A percentile compares a stretch with the other conserved stretches of the same genome.
These are phyloP conservation scores for Ashinkailepas kermadecensis DNA, from an alignment of 2,888 invertebrate genomes.

Conservation along the genomic window DNA sequence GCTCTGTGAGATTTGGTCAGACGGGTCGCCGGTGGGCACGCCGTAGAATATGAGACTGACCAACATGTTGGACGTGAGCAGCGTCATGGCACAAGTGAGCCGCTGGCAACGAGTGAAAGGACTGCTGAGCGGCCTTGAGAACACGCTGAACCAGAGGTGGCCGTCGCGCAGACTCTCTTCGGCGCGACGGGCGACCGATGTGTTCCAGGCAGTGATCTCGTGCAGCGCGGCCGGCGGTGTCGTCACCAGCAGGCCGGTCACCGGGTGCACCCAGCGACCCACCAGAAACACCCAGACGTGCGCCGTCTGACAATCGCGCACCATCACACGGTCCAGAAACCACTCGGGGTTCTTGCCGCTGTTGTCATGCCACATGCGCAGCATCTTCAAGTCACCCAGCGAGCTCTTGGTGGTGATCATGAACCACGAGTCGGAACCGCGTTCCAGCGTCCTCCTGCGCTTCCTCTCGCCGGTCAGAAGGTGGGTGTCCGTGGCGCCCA, in stretches of 20 bases:
- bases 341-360: slow-evolving; percentile 42
- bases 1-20: slow-evolving; percentile 18
- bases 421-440: slow-evolving; percentile 27
- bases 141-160: slow-evolving; percentile 49
- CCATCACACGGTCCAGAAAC: slow-evolving; percentile 44
- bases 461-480: slow-evolving; percentile 40
- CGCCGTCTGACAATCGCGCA: slow-evolving; percentile 46
- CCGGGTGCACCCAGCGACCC: slow-evolving; percentile 42
- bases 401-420: slow-evolving; percentile 37
- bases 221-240: slow-evolving; percentile 45
- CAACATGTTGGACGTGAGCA: slow-evolving; percentile 46
- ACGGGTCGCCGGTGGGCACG: slow-evolving; percentile 35
- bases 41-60: slow-evolving; percentile 48
- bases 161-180: slow-evolving; percentile 43
- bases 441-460: slow-evolving; percentile 44
- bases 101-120: slow-evolving; percentile 45
- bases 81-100: slow-evolving; percentile 45
- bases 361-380: slow-evolving; percentile 48
- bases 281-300: slow-evolving; percentile 42
- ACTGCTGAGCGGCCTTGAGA: slow-evolving; percentile 42
- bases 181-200: slow-evolving; percentile 41
- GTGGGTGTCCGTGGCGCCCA: neutral
- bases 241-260: slow-evolving; percentile 44
- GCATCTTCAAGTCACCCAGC: slow-evolving; percentile 43
- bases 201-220: slow-evolving; percentile 45